phyloP scores from a whole-genome alignment of 2,888 invertebrate species.

The Drosophila greeni region DNA sequence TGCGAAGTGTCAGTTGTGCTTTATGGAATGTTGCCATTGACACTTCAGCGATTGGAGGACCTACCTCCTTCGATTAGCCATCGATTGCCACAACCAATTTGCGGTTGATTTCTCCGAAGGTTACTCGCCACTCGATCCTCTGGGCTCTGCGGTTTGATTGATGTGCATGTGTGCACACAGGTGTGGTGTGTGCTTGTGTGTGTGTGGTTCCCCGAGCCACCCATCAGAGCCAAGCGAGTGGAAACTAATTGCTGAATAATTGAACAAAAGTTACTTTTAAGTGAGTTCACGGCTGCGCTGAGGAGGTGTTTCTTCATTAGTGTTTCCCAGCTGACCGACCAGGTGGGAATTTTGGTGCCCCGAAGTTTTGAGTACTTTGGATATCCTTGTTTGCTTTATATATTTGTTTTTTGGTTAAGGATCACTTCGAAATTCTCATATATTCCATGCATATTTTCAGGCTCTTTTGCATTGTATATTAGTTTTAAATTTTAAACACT shows the following conservation, averaged over 20 bases:
- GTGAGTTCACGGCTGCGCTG: background rate
- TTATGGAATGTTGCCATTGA: constrained; percentile 63
- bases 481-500: too few species aligned
- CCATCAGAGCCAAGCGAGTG: constrained; percentile 22
- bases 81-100: constrained; percentile 68
- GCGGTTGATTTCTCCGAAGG: constrained; percentile 61
- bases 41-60: constrained; percentile 48
- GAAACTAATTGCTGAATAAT: constrained; percentile 15
- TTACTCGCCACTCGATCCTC: constrained; percentile 40
- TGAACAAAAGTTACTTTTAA: constrained; percentile 1
- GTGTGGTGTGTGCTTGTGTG: constrained; percentile 1
- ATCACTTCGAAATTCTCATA: too few species aligned
- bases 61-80: constrained; percentile 58
- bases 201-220: background rate
- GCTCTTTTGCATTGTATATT: too few species aligned
- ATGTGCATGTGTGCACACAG: constrained; percentile 22
- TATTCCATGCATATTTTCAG: too few species aligned
- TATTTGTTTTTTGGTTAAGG: too few species aligned
- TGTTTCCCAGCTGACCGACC: background rate
- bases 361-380: too few species aligned
- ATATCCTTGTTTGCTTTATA: too few species aligned
- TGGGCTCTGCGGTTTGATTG: constrained; percentile 30
- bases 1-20: constrained; percentile 42
- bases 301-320: background rate
- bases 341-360: background rate